Evolutionary conservation across 2,797 vertebrate genomes (phyloP), one percentile per base, ranked within the genome.

Genomic region (Champsocephalus esox): DNA sequence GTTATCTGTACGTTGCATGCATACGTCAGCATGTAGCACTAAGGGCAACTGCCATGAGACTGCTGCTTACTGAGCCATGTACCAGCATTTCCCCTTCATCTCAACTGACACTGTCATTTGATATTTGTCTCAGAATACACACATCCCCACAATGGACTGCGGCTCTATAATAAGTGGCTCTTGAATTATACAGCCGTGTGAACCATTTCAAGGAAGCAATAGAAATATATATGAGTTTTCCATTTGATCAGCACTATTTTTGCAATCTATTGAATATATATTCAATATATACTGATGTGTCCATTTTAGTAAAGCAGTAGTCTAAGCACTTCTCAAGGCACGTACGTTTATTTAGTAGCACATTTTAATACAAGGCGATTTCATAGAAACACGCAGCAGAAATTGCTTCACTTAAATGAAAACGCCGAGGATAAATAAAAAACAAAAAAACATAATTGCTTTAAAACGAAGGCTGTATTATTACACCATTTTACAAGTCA

Each of bases 41-140:
- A 48, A 71, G 59, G 77, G 61, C 51, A 65, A 66, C 68, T 80
- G 65, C 73, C 71, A 68, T 38, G 61, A 70, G 77, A 66, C 55
- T 41, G 52, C 65, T 70, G 79, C 60, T 73, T 63, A 79, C 57
- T 75, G 70, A 76, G 24, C 44, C 66, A 70, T 63, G 49, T 19
- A 41, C 56, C 73, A 77, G 24, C 10, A 46, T 69, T 74, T 75
- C 61, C 70, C 55, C 71, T 78, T 80, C 65, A 80, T 84, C 58
- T 50, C 54, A 87, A 48, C 49, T 68, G 77, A 79, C 45, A 38
- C 34, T 73, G 82, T 70, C 82, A 52, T 82, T 74, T 77, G 41
- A 61, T 21, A 52, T 88, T 76, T 78, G 55, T 63, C 51, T 83
- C 56, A 77, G 70, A 83, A 72, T 49, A 78, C 52, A 75, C 28